Evolutionary conservation across 2,113 vertebrate genomes (phyloP).

Genomic region (Gallinago jamesoni): DNA sequence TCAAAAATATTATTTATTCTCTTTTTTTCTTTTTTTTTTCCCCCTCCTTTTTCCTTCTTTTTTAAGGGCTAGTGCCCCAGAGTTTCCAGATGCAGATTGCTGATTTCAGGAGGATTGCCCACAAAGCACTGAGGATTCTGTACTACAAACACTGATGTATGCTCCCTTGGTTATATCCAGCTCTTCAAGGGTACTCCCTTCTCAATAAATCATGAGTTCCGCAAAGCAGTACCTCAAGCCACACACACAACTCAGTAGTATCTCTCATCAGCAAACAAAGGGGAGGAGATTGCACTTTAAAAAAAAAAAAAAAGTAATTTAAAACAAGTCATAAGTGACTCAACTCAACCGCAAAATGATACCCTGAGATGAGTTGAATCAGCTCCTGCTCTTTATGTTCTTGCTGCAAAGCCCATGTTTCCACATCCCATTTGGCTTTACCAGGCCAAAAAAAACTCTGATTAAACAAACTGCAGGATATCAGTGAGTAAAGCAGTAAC

Average conservation of each 20-base stretch:
- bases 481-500: neutral
- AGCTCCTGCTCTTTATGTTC: neutral
- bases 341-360: neutral
- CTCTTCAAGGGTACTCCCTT: neutral
- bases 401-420: neutral
- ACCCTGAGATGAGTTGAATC: neutral
- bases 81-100: neutral
- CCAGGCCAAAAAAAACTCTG: neutral
- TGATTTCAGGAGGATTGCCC: neutral
- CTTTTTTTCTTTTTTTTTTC: no score
- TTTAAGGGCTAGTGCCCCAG: neutral
- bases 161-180: neutral
- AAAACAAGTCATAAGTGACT: neutral
- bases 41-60: fast-evolving
- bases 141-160: neutral
- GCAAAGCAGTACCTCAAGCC: neutral
- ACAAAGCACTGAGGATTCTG: neutral
- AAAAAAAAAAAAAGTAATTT: neutral
- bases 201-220: neutral
- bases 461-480: neutral
- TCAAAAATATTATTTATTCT: neutral
- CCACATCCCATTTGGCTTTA: neutral
- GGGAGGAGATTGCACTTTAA: neutral
- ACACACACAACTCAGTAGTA: fast-evolving
- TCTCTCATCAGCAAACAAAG: neutral